Conservation (phyloP, 2,888 invertebrate species). For the Pachymerium ferrugineum region DNA sequence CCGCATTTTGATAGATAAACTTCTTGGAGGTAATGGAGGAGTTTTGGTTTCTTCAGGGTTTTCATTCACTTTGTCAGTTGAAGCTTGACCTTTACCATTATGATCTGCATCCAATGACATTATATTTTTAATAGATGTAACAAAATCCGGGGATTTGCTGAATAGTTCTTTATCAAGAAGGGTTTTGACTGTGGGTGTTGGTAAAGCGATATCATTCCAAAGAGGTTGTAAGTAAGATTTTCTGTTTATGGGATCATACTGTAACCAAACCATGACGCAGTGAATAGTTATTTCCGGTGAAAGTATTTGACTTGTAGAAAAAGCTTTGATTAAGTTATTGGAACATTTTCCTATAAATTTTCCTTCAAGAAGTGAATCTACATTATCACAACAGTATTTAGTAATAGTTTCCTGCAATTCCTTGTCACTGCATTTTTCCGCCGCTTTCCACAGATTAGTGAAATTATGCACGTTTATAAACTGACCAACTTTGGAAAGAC, state of each 20-base stretch:
- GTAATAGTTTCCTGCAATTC: background rate
- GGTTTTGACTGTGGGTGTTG: background rate
- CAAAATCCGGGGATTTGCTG: background rate
- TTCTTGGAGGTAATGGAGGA: background rate
- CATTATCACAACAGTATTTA: background rate
- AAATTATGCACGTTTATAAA: background rate
- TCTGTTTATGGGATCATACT: background rate
- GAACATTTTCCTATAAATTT: background rate
- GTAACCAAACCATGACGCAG: background rate
- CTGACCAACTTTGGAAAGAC: background rate
- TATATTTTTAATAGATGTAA: background rate
- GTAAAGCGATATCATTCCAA: background rate
- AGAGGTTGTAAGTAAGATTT: background rate
- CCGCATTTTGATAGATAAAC: background rate
- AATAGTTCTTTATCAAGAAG: background rate
- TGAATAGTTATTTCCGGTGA: background rate
- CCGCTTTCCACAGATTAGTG: background rate
- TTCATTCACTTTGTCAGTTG: background rate
- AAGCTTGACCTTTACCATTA: too few species aligned
- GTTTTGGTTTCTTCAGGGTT: background rate
- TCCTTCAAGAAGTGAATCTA: background rate
- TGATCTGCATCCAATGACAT: background rate
- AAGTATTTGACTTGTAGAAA: background rate
- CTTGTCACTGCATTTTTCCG: constrained; percentile 8
- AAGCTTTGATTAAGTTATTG: background rate